A percentile compares a stretch with the other conserved stretches of the same genome.
Conservation (phyloP, 1,140 invertebrate genomes). For the Drosophila murphyi region DNA sequence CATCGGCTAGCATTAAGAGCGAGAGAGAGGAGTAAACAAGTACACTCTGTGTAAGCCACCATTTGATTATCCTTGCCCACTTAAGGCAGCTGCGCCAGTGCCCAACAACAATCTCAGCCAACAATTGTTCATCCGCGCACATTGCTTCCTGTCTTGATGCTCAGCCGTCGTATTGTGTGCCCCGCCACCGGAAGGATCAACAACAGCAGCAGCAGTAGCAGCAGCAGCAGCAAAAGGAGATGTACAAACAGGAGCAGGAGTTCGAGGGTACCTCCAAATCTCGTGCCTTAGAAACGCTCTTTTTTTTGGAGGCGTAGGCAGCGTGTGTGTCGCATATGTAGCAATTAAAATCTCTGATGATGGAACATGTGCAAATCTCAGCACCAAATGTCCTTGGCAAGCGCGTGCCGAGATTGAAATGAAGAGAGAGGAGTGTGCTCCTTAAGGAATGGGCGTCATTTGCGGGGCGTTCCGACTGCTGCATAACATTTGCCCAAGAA, state of each 20-base stretch:
- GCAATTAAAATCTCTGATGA: slow-evolving; percentile 67
- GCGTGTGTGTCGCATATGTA: slow-evolving; percentile 79
- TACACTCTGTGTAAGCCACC: slow-evolving; percentile 17
- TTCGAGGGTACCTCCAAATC: slow-evolving; percentile 46
- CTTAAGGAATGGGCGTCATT: slow-evolving; percentile 27
- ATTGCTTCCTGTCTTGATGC: slow-evolving; percentile 76
- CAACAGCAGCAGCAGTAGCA: slow-evolving; percentile 3
- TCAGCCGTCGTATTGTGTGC: slow-evolving; percentile 38
- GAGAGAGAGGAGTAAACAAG: slow-evolving; percentile 57
- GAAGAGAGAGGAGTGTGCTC: slow-evolving; percentile 3
- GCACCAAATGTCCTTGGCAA: slow-evolving; percentile 48
- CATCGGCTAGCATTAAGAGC: slow-evolving; percentile 26
- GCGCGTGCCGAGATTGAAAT: slow-evolving; percentile 59
- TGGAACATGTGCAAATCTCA: slow-evolving; percentile 73
- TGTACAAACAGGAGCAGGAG: neutral
- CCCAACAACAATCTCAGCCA: slow-evolving; percentile 55
- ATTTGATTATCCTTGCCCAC: slow-evolving; percentile 72
- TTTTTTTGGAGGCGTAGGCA: slow-evolving; percentile 62
- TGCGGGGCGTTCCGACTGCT: slow-evolving; percentile 62
- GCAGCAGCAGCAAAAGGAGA: neutral
- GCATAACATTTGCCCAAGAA: slow-evolving; percentile 54
- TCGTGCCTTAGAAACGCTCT: neutral
- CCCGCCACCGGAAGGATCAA: slow-evolving; percentile 74
- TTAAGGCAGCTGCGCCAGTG: slow-evolving; percentile 67
- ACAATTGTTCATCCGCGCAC: slow-evolving; percentile 76